A percentile compares a stretch with the other conserved stretches of the same genome.
Evolutionary conservation across 1,140 invertebrate species (phyloP).

Genomic region (Drosophila albomicans): DNA sequence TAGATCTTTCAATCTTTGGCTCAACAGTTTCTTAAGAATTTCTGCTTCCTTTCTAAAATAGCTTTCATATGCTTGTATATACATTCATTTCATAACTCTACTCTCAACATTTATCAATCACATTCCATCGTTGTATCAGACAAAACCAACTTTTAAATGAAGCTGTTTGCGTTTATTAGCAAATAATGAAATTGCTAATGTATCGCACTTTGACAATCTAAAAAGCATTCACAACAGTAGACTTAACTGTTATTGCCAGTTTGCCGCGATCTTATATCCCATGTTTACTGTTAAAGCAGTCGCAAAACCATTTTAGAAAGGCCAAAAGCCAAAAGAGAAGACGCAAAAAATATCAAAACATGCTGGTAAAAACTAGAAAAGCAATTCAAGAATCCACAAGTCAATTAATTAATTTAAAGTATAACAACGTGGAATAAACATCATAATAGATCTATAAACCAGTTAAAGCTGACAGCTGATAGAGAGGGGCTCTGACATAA

Average conservation of each 20-base stretch:
- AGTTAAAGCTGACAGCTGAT: constrained; percentile 25
- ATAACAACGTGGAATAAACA: constrained; percentile 21
- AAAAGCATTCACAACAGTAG: constrained; percentile 1
- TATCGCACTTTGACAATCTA: constrained; percentile 1
- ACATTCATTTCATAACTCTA: not conserved
- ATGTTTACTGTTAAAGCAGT: not conserved
- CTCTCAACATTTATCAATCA: not conserved
- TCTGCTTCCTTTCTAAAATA: not conserved
- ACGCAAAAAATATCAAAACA: not conserved
- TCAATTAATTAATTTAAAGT: constrained; percentile 33
- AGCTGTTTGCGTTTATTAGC: not conserved
- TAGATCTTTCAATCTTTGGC: no score
- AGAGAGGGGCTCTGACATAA: constrained; percentile 16
- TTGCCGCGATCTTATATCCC: not conserved
- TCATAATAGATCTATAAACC: constrained; percentile 32
- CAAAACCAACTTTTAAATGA: not conserved
- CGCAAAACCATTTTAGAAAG: constrained; percentile 9
- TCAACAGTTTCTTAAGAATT: not conserved
- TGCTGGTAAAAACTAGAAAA: not conserved
- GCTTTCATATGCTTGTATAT: no score
- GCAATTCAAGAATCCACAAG: constrained; percentile 3
- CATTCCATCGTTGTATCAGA: not conserved
- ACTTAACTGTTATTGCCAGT: not conserved
- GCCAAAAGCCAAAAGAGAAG: constrained; percentile 1
- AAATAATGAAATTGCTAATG: not conserved